These are phyloP conservation scores for Axis porcinus DNA, from an alignment of 2,113 vertebrate species.

Conservation along the genomic window DNA sequence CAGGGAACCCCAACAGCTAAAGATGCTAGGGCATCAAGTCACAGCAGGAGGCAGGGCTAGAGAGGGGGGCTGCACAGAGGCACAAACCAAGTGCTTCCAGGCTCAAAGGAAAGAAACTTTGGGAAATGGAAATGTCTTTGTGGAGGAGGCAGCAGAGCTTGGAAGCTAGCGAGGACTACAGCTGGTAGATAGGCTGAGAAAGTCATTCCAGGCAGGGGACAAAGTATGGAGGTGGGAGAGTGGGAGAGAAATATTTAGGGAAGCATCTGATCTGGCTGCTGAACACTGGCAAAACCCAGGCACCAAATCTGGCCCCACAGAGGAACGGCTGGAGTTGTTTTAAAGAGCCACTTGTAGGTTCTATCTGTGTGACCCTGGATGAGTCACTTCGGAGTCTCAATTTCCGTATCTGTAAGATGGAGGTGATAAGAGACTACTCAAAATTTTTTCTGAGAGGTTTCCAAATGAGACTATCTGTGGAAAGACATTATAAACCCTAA, in stretches of 20 bases:
- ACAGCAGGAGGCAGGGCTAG: neutral
- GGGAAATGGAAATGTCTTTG: constrained; percentile 41
- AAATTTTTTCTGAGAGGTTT: neutral
- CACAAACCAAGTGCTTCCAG: neutral
- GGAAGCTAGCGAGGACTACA: neutral
- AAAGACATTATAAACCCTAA: neutral
- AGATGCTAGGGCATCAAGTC: neutral
- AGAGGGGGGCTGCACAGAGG: neutral
- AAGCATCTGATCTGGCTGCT: constrained; percentile 25
- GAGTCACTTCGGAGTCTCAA: neutral
- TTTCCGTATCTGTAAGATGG: neutral
- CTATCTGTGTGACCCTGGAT: neutral
- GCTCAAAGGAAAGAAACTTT: neutral
- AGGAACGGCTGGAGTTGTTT: neutral
- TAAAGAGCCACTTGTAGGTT: neutral
- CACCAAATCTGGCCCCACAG: neutral
- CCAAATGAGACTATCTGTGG: neutral
- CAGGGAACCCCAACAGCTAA: neutral
- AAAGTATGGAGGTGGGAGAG: constrained; percentile 30
- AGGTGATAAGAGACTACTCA: neutral
- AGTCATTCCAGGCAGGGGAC: constrained; percentile 6
- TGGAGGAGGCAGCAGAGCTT: constrained; percentile 1
- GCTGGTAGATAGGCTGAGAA: constrained; percentile 29
- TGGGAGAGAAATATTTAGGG: constrained; percentile 59
- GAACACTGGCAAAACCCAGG: neutral